phyloP scores from a whole-genome alignment of 2,797 vertebrate genomes.

The Pangasius krempfi region DNA sequence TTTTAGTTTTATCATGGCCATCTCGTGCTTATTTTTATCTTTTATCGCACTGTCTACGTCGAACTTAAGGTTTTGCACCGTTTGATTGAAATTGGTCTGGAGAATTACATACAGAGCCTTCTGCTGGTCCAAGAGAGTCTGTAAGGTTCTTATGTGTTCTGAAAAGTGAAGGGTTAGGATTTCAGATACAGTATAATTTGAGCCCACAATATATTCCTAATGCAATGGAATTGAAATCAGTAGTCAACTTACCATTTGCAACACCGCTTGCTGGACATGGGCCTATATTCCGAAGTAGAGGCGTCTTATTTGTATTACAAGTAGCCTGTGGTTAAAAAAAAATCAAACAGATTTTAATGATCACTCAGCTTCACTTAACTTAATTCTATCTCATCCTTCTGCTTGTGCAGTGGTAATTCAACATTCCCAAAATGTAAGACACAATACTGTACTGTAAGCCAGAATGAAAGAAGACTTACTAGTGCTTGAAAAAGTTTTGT shows the following conservation, averaged over 20 bases:
- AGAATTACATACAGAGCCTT: constrained; percentile 64
- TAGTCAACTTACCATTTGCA: constrained; percentile 60
- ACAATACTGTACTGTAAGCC: not conserved
- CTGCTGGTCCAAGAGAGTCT: constrained; percentile 64
- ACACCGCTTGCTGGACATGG: constrained; percentile 24
- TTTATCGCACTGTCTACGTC: constrained; percentile 56
- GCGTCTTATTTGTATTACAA: constrained; percentile 54
- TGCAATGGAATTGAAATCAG: not conserved
- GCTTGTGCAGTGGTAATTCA: not conserved
- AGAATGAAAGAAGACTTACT: constrained; percentile 62
- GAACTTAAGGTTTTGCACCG: constrained; percentile 57
- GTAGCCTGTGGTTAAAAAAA: constrained; percentile 38
- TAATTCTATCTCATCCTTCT: not conserved
- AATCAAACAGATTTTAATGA: not conserved
- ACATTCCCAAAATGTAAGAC: not conserved
- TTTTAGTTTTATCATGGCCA: constrained; percentile 51
- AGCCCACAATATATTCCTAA: not conserved
- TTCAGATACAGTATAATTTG: not conserved
- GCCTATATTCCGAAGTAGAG: not conserved
- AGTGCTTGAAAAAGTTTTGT: constrained; percentile 41
- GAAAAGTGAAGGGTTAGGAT: not conserved
- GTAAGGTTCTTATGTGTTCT: constrained; percentile 65
- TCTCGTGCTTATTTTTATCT: constrained; percentile 59
- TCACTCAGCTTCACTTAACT: not conserved
- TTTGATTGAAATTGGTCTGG: constrained; percentile 73